phyloP scores from a whole-genome alignment of 2,888 invertebrate species.

The Aphidoletes aphidimyza region DNA sequence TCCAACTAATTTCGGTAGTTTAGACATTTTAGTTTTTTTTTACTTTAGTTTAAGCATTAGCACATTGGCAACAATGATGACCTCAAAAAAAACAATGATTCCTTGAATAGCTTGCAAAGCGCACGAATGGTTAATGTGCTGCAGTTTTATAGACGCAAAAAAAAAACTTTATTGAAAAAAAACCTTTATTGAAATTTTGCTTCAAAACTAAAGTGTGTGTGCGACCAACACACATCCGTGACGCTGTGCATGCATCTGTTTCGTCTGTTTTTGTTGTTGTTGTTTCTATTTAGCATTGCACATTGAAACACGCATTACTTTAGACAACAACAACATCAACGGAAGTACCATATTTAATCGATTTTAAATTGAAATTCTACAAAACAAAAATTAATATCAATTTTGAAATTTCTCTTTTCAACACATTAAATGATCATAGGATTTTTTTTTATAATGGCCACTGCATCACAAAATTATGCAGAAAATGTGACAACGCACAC shows the following conservation, averaged over 20 bases:
- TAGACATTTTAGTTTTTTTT: not conserved
- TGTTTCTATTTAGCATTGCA: not conserved
- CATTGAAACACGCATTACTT: not conserved
- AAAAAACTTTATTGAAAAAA: not conserved
- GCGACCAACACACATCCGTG: not conserved
- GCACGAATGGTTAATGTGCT: conserved; percentile 36
- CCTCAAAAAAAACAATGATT: conserved; percentile 25
- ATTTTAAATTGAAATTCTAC: conserved; percentile 4
- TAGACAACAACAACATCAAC: not conserved
- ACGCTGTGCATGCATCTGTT: not conserved
- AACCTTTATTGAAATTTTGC: not conserved
- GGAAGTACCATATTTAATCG: not conserved
- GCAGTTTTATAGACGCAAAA: not conserved
- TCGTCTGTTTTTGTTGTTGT: too few relatives aligned
- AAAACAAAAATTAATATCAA: not conserved
- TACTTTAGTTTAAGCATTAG: too few relatives aligned
- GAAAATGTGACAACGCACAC: too few relatives aligned
- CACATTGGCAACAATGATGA: not conserved
- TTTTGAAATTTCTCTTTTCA: not conserved
- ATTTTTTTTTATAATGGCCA: too few relatives aligned
- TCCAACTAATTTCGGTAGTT: not conserved
- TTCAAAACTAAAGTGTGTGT: not conserved
- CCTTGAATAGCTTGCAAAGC: conserved; percentile 25
- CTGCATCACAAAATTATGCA: too few relatives aligned
- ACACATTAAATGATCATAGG: not conserved